phyloP scores from a whole-genome alignment of 1,140 invertebrate genomes.

The Sesamia nonagrioides region DNA sequence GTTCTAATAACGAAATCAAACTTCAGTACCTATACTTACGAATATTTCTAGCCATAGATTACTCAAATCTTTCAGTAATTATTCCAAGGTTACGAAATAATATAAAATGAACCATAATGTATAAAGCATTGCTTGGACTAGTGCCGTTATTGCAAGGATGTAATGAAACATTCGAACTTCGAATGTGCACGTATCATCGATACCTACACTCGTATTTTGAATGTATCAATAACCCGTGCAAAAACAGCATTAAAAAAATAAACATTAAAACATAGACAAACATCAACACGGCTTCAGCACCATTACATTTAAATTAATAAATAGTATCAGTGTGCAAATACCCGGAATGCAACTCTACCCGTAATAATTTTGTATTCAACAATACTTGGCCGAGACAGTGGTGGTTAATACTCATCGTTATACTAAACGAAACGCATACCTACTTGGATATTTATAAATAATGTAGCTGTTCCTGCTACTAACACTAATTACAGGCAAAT shows the following conservation, averaged over 20 bases:
- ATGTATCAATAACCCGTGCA: no score
- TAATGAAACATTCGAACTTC: no score
- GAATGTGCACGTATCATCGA: no score
- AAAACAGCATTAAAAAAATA: neutral
- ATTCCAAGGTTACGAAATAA: no score
- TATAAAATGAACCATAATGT: no score
- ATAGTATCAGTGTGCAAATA: neutral
- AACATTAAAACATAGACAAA: neutral
- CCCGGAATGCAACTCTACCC: neutral
- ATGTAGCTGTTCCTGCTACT: conserved; percentile 16
- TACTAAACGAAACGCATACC: neutral
- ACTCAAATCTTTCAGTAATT: no score
- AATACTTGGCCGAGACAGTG: neutral
- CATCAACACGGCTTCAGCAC: neutral
- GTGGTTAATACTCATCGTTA: neutral
- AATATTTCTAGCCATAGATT: no score
- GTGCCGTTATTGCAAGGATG: no score
- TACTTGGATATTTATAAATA: conserved; percentile 30
- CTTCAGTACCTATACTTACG: no score
- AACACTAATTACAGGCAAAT: conserved; percentile 28
- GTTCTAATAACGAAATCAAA: no score
- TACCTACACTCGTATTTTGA: no score
- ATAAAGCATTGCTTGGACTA: no score
- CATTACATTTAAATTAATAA: neutral
- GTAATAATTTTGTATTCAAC: neutral